Evolutionary conservation across 2,113 vertebrate species (phyloP).

Genomic region (Malaclemys terrapin): DNA sequence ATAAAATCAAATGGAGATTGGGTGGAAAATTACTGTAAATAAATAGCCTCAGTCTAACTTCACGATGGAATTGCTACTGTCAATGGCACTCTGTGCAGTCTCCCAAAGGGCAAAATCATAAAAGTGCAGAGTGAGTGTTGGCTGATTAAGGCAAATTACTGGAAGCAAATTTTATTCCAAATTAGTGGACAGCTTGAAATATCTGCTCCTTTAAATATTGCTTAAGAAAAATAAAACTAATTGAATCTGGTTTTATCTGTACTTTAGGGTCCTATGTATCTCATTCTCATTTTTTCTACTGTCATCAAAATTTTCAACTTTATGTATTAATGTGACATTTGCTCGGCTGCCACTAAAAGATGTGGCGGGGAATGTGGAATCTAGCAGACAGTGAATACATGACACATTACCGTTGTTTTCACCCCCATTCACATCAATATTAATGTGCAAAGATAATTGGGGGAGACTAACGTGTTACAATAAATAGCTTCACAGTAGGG

Average conservation of each 20-base stretch:
- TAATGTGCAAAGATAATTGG: background rate
- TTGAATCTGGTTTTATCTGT: background rate
- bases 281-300: background rate
- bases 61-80: slow-evolving; percentile 25
- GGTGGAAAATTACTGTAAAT: slow-evolving; percentile 6
- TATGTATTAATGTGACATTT: background rate
- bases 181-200: slow-evolving; percentile 4
- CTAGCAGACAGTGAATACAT: background rate
- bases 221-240: background rate
- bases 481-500: background rate
- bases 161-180: slow-evolving; percentile 37
- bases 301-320: background rate
- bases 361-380: background rate
- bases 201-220: background rate
- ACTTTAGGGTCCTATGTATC: background rate
- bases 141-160: slow-evolving; percentile 21
- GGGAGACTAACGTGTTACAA: background rate
- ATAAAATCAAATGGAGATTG: slow-evolving; percentile 8
- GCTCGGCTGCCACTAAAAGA: background rate
- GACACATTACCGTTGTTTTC: background rate
- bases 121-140: slow-evolving; percentile 29
- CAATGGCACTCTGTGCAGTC: slow-evolving; percentile 4
- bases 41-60: slow-evolving; percentile 21
- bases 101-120: slow-evolving; percentile 25
- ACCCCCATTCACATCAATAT: background rate